phyloP scores from a whole-genome alignment of 2,888 invertebrate species.

The Agonopterix alstromeriana region DNA sequence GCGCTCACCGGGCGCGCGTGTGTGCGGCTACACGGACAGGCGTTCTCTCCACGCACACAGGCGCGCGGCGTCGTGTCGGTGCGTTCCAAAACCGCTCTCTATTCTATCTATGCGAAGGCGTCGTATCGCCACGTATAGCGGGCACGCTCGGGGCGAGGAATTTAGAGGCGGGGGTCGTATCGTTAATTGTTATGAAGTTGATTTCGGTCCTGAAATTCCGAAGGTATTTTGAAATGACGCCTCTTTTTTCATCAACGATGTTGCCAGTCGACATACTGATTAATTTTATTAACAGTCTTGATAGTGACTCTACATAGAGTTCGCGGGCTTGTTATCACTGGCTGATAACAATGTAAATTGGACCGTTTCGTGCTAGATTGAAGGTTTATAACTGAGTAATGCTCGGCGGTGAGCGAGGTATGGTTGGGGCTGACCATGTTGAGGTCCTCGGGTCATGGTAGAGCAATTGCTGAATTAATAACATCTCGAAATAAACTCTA shows the following conservation, averaged over 20 bases:
- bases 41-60: conserved; percentile 31
- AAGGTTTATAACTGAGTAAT: conserved; percentile 25
- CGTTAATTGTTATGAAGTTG: conserved; percentile 78
- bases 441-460: conserved; percentile 47
- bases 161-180: conserved; percentile 77
- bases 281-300: background rate
- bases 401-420: conserved; percentile 31
- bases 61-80: conserved; percentile 46
- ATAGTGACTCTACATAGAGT: conserved; percentile 19
- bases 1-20: conserved; percentile 69
- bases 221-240: conserved; percentile 74
- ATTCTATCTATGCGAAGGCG: conserved; percentile 78
- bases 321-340: conserved; percentile 44
- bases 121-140: conserved; percentile 74
- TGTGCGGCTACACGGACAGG: conserved; percentile 53
- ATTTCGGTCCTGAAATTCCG: conserved; percentile 76
- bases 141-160: conserved; percentile 76
- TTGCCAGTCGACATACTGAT: background rate
- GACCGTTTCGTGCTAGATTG: conserved; percentile 24
- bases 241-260: conserved; percentile 42
- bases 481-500: no score
- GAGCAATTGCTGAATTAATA: background rate
- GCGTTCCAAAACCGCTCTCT: conserved; percentile 78
- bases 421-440: conserved; percentile 49
- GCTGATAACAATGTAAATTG: conserved; percentile 58